These are phyloP conservation scores for Cynaeus angustus DNA, from an alignment of 2,888 invertebrate genomes.

Conservation along the genomic window DNA sequence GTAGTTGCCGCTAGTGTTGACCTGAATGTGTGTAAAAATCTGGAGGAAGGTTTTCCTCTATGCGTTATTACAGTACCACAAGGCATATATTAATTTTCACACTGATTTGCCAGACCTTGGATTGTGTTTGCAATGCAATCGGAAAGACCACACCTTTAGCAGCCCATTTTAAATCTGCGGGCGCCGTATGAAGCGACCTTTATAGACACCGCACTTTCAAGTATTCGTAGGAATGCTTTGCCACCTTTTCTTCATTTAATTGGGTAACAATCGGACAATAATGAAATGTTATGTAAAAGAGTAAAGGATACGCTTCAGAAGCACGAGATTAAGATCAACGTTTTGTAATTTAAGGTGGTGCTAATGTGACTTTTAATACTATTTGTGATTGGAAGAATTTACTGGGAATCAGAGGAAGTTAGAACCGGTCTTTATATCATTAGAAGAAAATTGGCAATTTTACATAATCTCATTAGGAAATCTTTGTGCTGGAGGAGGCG, in stretches of 20 bases:
- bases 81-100: constrained; percentile 19
- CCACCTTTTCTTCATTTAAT: constrained; percentile 10
- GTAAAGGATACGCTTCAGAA: constrained; percentile 13
- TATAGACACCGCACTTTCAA: constrained; percentile 9
- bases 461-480: constrained; percentile 16
- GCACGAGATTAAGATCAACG: constrained; percentile 16
- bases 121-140: constrained; percentile 21
- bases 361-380: constrained; percentile 7
- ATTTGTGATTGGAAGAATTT: constrained; percentile 12
- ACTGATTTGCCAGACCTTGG: constrained; percentile 24
- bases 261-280: neutral
- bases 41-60: constrained; percentile 23
- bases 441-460: neutral
- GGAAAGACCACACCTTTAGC: constrained; percentile 30
- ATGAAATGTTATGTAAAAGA: constrained; percentile 20
- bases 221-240: constrained; percentile 1
- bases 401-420: neutral
- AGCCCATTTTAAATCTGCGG: constrained; percentile 30
- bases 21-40: constrained; percentile 27
- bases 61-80: constrained; percentile 13
- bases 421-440: constrained; percentile 23
- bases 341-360: constrained; percentile 17
- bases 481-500: neutral
- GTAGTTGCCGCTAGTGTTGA: constrained; percentile 15
- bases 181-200: constrained; percentile 29